phyloP scores from a whole-genome alignment of 2,888 invertebrate genomes.

The Leptopterna dolabrata region DNA sequence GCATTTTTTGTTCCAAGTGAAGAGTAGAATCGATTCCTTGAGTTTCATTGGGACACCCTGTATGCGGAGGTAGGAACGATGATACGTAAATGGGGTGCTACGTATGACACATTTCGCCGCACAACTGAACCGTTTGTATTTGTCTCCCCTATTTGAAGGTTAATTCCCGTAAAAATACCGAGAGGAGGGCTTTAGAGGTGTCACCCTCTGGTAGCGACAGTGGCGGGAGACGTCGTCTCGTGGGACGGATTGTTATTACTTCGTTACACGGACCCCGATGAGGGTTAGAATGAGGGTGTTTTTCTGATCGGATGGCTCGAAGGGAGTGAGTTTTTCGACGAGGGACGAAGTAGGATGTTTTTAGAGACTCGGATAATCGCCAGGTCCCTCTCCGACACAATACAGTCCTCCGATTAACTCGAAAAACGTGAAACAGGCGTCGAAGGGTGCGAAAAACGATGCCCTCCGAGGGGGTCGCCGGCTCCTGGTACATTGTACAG shows the following conservation, averaged over 20 bases:
- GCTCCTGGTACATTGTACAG: not conserved
- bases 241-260: not conserved
- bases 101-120: too few relatives aligned
- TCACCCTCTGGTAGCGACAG: not conserved
- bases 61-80: too few relatives aligned
- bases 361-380: not conserved
- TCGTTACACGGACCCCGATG: not conserved
- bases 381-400: not conserved
- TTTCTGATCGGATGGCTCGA: not conserved
- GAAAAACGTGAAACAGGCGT: not conserved
- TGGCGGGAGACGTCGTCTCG: not conserved
- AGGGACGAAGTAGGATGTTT: not conserved
- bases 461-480: not conserved
- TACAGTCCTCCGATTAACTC: not conserved
- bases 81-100: too few relatives aligned
- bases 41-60: too few relatives aligned
- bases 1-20: too few relatives aligned
- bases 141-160: not conserved
- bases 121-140: not conserved
- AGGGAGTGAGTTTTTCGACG: not conserved
- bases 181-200: not conserved
- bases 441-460: not conserved
- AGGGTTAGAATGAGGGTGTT: too few relatives aligned
- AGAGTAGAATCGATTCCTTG: too few relatives aligned
- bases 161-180: not conserved